Conservation (phyloP, 2,888 invertebrate species). For the Tenthredo notha region DNA sequence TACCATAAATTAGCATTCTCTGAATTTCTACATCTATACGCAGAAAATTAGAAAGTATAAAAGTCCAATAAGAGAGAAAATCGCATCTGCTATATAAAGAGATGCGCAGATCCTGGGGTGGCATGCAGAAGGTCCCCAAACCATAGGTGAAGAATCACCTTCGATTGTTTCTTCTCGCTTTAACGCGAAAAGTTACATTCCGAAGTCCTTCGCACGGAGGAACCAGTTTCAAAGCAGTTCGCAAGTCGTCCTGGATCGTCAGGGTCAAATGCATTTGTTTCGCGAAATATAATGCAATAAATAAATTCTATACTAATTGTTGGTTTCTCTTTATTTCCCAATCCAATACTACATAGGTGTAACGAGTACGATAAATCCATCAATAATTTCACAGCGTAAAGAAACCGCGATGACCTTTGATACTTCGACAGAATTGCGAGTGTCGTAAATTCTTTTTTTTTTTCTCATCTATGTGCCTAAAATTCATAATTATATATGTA, state of each 20-base stretch:
- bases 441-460: background rate
- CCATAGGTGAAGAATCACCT: constrained; percentile 25
- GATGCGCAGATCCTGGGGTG: constrained; percentile 6
- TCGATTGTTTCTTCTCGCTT: constrained; percentile 55
- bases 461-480: background rate
- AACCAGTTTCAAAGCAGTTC: constrained; percentile 69
- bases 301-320: background rate
- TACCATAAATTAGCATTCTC: background rate
- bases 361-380: no score
- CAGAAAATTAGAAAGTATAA: background rate
- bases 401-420: background rate
- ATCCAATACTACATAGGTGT: background rate
- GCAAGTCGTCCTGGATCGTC: constrained; percentile 34
- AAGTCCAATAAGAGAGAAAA: background rate
- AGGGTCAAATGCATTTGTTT: constrained; percentile 29
- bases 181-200: constrained; percentile 71
- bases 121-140: background rate
- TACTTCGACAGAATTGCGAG: background rate
- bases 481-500: background rate
- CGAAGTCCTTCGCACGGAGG: constrained; percentile 60
- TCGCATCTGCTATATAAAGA: background rate
- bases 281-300: background rate
- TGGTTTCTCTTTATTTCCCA: background rate
- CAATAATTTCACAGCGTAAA: background rate
- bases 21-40: background rate